Conservation (phyloP, 2,888 invertebrate genomes). For the Diachrysia chrysitis region DNA sequence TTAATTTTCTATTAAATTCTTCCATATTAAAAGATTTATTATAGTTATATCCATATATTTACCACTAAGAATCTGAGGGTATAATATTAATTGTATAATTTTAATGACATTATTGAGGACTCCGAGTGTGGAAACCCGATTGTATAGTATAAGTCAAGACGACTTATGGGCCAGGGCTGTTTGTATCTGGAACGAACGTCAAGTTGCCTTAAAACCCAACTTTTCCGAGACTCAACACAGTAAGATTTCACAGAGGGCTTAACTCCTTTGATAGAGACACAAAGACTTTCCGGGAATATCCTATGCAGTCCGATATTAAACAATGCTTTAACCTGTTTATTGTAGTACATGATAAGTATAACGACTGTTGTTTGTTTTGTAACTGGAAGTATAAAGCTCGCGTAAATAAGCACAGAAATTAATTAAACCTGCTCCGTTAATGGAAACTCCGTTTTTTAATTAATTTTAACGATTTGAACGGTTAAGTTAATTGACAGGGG, state of each 20-base stretch:
- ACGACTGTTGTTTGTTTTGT: constrained; percentile 5
- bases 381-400: constrained; percentile 26
- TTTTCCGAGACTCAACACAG: constrained; percentile 17
- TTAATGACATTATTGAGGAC: no score
- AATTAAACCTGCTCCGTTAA: constrained; percentile 25
- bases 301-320: constrained; percentile 6
- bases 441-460: constrained; percentile 29
- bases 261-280: constrained; percentile 18
- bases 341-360: constrained; percentile 12
- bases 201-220: constrained; percentile 15
- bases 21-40: no score
- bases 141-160: no score
- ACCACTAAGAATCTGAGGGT: no score
- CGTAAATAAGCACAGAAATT: constrained; percentile 18
- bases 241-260: constrained; percentile 16
- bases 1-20: no score
- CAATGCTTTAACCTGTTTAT: not conserved
- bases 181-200: no score
- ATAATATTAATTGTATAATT: no score
- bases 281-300: constrained; percentile 22
- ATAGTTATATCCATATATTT: no score
- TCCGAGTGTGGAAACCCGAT: no score
- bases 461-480: constrained; percentile 20
- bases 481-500: constrained; percentile 25
- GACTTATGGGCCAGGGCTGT: no score